phyloP scores from a whole-genome alignment of 2,888 invertebrate species.

The Protophormia terraenovae region DNA sequence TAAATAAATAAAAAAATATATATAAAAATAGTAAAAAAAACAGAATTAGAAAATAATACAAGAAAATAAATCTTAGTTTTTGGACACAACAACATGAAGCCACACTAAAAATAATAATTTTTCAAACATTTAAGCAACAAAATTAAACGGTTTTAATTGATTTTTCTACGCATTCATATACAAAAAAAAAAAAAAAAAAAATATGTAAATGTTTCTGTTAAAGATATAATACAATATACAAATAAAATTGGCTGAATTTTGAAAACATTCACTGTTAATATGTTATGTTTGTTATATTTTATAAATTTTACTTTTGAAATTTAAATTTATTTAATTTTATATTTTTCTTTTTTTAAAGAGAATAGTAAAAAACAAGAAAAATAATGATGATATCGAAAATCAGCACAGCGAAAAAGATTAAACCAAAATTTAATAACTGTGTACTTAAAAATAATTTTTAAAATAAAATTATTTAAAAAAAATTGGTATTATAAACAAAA shows the following conservation, averaged over 20 bases:
- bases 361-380: conserved; percentile 35
- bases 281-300: too few species aligned
- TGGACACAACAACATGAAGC: conserved; percentile 52
- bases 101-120: conserved; percentile 21
- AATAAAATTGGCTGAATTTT: conserved; percentile 55
- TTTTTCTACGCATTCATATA: background rate
- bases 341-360: conserved; percentile 48
- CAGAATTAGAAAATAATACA: conserved; percentile 57
- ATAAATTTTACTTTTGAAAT: conserved; percentile 23
- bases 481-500: conserved; percentile 51
- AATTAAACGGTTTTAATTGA: conserved; percentile 28
- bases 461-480: conserved; percentile 50
- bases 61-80: conserved; percentile 50
- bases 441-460: conserved; percentile 64
- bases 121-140: conserved; percentile 15
- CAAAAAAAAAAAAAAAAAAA: too few species aligned
- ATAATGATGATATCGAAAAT: conserved; percentile 73
- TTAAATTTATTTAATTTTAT: background rate
- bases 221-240: conserved; percentile 32
- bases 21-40: conserved; percentile 60
- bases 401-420: conserved; percentile 77
- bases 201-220: conserved; percentile 14
- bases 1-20: conserved; percentile 36
- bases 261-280: background rate
- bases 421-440: conserved; percentile 65